phyloP scores from a whole-genome alignment of 2,888 invertebrate genomes.

The Osmoderma eremita region DNA sequence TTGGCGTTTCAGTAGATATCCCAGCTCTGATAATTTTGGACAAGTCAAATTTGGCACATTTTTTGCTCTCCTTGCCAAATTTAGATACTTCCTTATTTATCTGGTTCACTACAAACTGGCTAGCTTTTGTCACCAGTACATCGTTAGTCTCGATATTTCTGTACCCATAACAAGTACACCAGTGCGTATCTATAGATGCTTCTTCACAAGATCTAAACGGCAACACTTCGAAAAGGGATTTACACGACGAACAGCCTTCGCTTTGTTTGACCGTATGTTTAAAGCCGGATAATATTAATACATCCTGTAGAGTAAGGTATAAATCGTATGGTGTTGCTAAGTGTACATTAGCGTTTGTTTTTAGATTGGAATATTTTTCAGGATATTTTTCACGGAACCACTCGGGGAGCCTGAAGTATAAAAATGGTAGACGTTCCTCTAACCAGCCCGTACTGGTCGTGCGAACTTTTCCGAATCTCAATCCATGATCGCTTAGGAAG shows the following conservation, averaged over 20 bases:
- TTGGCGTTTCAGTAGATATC: conserved; percentile 47
- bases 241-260: conserved; percentile 72
- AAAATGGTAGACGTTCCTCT: conserved; percentile 80
- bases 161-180: conserved; percentile 78
- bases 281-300: conserved; percentile 67
- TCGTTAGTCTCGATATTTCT: conserved; percentile 64
- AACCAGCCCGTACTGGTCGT: conserved; percentile 77
- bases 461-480: conserved; percentile 78
- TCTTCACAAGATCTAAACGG: conserved; percentile 74
- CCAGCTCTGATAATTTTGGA: conserved; percentile 54
- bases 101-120: conserved; percentile 63
- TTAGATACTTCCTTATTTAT: conserved; percentile 45
- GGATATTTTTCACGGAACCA: conserved; percentile 69
- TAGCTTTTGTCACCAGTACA: conserved; percentile 66
- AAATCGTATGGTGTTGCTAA: conserved; percentile 81
- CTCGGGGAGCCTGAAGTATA: conserved; percentile 75
- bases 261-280: conserved; percentile 56
- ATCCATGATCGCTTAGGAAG: conserved; percentile 82
- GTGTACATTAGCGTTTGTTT: conserved; percentile 70
- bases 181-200: conserved; percentile 75
- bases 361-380: conserved; percentile 67
- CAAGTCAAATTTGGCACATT: conserved; percentile 57
- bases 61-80: conserved; percentile 24
- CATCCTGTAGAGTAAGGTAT: conserved; percentile 75
- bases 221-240: conserved; percentile 70